Base-by-base conservation (phyloP, 2,113 vertebrate genomes). In the Pelobates fuscus region DNA sequence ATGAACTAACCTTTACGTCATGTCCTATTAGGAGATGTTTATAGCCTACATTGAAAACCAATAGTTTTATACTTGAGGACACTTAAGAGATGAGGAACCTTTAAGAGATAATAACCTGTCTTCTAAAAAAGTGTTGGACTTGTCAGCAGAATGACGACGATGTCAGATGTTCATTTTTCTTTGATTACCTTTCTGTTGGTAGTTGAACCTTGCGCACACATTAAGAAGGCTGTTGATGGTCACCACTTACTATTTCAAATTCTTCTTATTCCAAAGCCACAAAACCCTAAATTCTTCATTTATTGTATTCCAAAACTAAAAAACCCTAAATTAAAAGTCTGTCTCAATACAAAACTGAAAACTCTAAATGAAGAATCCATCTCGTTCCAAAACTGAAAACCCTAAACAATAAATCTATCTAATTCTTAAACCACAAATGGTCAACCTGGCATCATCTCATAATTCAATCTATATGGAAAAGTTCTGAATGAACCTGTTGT, bases 101-200 rank as follows among this genome's bases (percentile, higher is more conserved):
- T 24, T 24, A 24, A 72, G 59, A 23, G 59, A 62, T 72, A 72
- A 72, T 72, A 52, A 52, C 70, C 61, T 72, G 70, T 54, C 70
- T 52, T 72, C 59, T 20, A 63, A 59, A 62, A 63, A 23, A 63
- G 24, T 63, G 70, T 72, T 63, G 70, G 70, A 72, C 59, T 63
- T 72, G 59, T 72, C 70, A 72, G 43, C 49, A 63, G 58, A 54
- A 15, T 41, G 37, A 27, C 26, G 30, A 43, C 43, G 17, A 32
- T 54, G 44, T 71, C 57, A 25, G 12, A 54, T 30, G 61, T 24
- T 72, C 59, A 52, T 72, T 72, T 63, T 72, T 27, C 44, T 63
- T 72, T 72, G 57, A 63, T 63, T 62, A 63, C 44, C 30, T 52
- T 61, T 59, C 63, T 62, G 49, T 62, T 37, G 5, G 6, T 32